A percentile compares a stretch with the other conserved stretches of the same genome.
These are phyloP conservation scores for Phymatocera aterrima DNA, from an alignment of 2,888 invertebrate species.

Conservation along the genomic window DNA sequence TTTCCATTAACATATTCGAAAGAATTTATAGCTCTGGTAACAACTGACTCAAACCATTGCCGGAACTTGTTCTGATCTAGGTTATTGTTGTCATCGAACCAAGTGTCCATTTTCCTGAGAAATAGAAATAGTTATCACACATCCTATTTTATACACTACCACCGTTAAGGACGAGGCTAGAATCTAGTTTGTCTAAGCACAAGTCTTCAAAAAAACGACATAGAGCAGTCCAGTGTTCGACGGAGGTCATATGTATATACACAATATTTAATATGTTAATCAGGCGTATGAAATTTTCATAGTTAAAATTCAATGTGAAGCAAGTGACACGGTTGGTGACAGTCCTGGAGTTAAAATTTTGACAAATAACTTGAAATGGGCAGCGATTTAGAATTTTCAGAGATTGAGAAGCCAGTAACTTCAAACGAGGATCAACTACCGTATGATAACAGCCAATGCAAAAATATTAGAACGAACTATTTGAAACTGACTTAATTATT, in stretches of 20 bases:
- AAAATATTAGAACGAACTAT: not conserved
- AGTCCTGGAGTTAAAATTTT: not conserved
- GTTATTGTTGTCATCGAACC: conserved; percentile 75
- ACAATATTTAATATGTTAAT: not conserved
- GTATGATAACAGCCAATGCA: not conserved
- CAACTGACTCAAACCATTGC: conserved; percentile 77
- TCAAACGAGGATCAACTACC: too few species aligned
- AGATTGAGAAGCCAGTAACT: not conserved
- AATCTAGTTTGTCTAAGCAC: too few species aligned
- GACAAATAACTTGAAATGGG: not conserved
- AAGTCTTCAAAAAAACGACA: too few species aligned
- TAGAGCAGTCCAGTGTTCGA: too few species aligned
- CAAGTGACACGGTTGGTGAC: not conserved
- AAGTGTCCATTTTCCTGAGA: conserved; percentile 72
- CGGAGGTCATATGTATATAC: too few species aligned
- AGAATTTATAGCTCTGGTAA: conserved; percentile 71
- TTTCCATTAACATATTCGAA: conserved; percentile 10
- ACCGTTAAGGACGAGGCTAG: too few species aligned
- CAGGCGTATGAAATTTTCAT: not conserved
- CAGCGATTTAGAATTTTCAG: not conserved
- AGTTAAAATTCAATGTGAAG: not conserved
- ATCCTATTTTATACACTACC: too few species aligned
- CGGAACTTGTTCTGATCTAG: conserved; percentile 76
- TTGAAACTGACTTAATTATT: not conserved
- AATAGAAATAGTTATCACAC: too few species aligned